phyloP scores from a whole-genome alignment of 2,888 invertebrate species.

The Hartigia nigra region DNA sequence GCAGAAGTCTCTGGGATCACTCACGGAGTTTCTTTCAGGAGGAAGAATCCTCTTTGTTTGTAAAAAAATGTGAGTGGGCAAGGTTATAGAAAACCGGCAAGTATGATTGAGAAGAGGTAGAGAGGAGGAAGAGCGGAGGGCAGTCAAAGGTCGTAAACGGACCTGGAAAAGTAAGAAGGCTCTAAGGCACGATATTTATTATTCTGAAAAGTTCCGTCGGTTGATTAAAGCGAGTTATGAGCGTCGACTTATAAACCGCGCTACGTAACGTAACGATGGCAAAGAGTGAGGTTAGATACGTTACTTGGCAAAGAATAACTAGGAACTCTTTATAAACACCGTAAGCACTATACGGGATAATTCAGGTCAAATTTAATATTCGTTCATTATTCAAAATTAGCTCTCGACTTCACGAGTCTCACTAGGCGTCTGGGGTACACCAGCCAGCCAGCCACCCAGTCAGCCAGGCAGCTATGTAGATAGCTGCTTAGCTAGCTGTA shows the following conservation, averaged over 20 bases:
- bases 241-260: conserved; percentile 14
- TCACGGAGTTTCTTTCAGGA: background rate
- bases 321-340: conserved; percentile 21
- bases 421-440: background rate
- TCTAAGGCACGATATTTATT: conserved; percentile 25
- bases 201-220: conserved; percentile 45
- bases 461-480: background rate
- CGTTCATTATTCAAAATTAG: conserved; percentile 55
- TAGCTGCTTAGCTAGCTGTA: background rate
- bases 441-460: background rate
- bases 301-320: conserved; percentile 20
- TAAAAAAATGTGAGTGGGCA: background rate
- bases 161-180: conserved; percentile 21
- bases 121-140: too few relatives aligned
- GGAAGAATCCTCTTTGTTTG: background rate
- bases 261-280: background rate
- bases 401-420: conserved; percentile 29
- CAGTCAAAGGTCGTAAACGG: background rate
- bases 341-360: conserved; percentile 11
- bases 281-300: background rate
- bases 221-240: conserved; percentile 55
- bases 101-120: background rate
- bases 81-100: background rate
- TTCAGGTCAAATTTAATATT: conserved; percentile 51
- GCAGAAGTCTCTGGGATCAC: background rate